Evolutionary conservation across 2,113 vertebrate genomes (phyloP).

Genomic region (Triplophysa dalaica): DNA sequence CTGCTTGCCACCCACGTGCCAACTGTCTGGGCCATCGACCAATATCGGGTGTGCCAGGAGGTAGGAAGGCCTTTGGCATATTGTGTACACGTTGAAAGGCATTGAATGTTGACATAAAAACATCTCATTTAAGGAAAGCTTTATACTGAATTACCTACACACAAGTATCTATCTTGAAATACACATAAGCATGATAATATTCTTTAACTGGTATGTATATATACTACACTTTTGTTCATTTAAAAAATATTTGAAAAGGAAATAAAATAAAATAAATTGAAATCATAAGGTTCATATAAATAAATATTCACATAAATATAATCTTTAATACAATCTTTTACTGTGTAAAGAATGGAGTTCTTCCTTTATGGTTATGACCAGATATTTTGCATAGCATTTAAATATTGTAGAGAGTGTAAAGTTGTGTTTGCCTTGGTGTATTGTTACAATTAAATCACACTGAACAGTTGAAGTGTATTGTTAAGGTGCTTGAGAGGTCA

Average conservation of each 20-base stretch:
- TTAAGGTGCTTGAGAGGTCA: conserved; percentile 82
- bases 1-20: conserved; percentile 88
- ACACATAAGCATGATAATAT: background rate
- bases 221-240: background rate
- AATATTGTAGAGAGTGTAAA: no score
- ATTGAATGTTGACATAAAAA: background rate
- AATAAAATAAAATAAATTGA: background rate
- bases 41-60: conserved; percentile 89
- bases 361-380: no score
- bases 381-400: no score
- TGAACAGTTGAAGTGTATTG: conserved; percentile 7
- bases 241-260: background rate
- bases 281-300: no score
- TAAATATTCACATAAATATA: no score
- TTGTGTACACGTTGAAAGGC: conserved; percentile 18
- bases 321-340: no score
- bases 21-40: conserved; percentile 90
- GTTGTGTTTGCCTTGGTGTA: background rate
- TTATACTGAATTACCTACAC: background rate
- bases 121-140: background rate
- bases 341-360: no score
- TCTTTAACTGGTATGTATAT: conserved; percentile 9
- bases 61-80: conserved; percentile 63
- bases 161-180: no score
- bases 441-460: background rate